These are phyloP conservation scores for Lamellibrachia columna DNA, from an alignment of 2,888 invertebrate genomes.

Conservation along the genomic window DNA sequence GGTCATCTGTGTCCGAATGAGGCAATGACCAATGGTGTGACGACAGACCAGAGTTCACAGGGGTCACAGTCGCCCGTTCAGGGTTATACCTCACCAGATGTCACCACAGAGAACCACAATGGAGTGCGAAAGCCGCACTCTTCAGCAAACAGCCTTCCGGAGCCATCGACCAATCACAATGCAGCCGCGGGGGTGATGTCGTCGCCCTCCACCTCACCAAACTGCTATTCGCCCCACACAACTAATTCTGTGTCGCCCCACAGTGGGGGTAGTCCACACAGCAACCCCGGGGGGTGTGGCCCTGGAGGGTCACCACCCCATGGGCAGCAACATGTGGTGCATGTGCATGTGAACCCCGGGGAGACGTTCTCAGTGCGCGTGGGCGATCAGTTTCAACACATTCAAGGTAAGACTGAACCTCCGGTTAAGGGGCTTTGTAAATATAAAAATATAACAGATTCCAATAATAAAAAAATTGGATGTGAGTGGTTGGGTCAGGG, in stretches of 20 bases:
- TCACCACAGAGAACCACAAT: slow-evolving; percentile 5
- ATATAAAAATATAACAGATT: no score
- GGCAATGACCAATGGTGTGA: slow-evolving; percentile 26
- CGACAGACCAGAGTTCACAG: slow-evolving; percentile 21
- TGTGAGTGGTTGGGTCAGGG: no score
- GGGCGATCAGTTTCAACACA: slow-evolving; percentile 79
- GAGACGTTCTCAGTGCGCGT: slow-evolving; percentile 80
- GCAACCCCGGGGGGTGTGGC: slow-evolving; percentile 17
- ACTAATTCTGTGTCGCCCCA: slow-evolving; percentile 22
- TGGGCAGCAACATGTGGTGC: slow-evolving; percentile 73
- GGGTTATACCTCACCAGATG: slow-evolving; percentile 23
- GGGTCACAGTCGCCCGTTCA: background rate
- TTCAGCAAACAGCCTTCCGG: background rate
- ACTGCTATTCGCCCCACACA: slow-evolving; percentile 29
- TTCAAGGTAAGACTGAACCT: slow-evolving; percentile 73
- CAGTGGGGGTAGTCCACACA: slow-evolving; percentile 31
- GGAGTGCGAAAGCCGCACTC: background rate
- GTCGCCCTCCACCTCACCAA: slow-evolving; percentile 23
- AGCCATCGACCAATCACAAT: background rate
- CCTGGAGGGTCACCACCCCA: background rate
- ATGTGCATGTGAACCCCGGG: slow-evolving; percentile 81
- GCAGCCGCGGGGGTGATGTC: background rate
- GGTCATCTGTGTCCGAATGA: slow-evolving; percentile 34
- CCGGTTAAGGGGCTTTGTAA: no score
- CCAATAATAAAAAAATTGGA: no score